Conservation (phyloP, 1,140 invertebrate genomes). For the Lysiphlebus fabarum region DNA sequence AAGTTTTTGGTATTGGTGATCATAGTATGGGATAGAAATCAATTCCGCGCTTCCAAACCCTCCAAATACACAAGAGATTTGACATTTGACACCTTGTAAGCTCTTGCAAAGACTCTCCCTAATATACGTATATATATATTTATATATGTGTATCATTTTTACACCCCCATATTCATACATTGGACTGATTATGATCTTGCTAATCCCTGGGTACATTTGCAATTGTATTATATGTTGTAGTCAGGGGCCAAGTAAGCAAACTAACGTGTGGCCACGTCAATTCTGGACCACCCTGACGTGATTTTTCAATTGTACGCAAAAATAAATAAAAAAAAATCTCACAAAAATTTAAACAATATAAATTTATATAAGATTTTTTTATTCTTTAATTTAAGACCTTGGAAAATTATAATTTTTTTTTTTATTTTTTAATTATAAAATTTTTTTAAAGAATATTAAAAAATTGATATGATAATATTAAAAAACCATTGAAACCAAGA, state of each 20-base stretch:
- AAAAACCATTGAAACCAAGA: no score
- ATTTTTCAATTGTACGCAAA: slow-evolving; percentile 39
- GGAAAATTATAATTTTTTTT: slow-evolving; percentile 1
- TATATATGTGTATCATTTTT: slow-evolving; percentile 20
- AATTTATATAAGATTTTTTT: slow-evolving; percentile 4
- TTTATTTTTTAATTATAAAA: neutral
- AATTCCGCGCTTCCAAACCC: slow-evolving; percentile 30
- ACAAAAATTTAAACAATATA: slow-evolving; percentile 17
- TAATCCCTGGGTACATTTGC: slow-evolving; percentile 35
- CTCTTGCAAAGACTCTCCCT: neutral
- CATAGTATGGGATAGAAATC: slow-evolving; percentile 34
- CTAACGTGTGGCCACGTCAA: slow-evolving; percentile 14
- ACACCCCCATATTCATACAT: slow-evolving; percentile 31
- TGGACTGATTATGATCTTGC: slow-evolving; percentile 50
- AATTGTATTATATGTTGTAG: neutral
- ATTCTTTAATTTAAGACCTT: neutral
- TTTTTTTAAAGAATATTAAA: no score
- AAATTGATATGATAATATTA: no score
- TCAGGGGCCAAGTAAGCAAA: neutral
- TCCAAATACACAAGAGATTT: slow-evolving; percentile 33
- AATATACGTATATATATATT: neutral
- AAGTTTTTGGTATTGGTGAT: no score
- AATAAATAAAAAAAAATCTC: slow-evolving; percentile 35
- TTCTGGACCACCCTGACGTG: slow-evolving; percentile 40
- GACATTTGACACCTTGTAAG: slow-evolving; percentile 49